These are phyloP conservation scores for Hiodon alosoides DNA, from an alignment of 2,113 vertebrate species.

Conservation along the genomic window DNA sequence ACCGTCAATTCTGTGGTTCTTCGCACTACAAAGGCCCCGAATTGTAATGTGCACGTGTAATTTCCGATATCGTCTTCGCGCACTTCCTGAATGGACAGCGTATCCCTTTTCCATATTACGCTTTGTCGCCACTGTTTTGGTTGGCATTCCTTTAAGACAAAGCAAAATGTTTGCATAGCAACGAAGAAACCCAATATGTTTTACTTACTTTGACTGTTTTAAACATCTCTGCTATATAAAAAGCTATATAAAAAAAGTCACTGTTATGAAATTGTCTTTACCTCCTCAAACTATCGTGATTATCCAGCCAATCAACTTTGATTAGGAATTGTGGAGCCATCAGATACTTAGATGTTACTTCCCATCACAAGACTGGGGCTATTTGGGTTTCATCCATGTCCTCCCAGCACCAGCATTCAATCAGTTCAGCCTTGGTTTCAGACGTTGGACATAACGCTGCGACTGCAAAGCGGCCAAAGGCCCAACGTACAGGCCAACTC, in stretches of 20 bases:
- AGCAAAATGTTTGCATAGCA: background rate
- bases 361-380: constrained; percentile 34
- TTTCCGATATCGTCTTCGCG: constrained; percentile 97
- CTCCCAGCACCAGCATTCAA: constrained; percentile 56
- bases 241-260: background rate
- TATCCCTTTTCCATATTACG: constrained; percentile 78
- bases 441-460: background rate
- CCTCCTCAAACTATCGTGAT: background rate
- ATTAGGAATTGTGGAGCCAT: background rate
- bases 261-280: background rate
- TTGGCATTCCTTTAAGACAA: constrained; percentile 76
- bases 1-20: constrained; percentile 91
- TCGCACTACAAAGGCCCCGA: constrained; percentile 89
- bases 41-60: constrained; percentile 94
- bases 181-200: background rate
- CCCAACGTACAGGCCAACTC: background rate
- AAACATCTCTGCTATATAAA: too few species aligned
- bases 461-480: background rate
- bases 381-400: constrained; percentile 38
- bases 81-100: constrained; percentile 84
- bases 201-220: background rate
- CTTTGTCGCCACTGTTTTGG: constrained; percentile 84
- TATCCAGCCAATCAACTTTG: background rate
- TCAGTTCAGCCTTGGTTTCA: constrained; percentile 40
- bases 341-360: constrained; percentile 1